Base-by-base conservation (phyloP, 2,113 vertebrate genomes). In the Microtus oregoni region DNA sequence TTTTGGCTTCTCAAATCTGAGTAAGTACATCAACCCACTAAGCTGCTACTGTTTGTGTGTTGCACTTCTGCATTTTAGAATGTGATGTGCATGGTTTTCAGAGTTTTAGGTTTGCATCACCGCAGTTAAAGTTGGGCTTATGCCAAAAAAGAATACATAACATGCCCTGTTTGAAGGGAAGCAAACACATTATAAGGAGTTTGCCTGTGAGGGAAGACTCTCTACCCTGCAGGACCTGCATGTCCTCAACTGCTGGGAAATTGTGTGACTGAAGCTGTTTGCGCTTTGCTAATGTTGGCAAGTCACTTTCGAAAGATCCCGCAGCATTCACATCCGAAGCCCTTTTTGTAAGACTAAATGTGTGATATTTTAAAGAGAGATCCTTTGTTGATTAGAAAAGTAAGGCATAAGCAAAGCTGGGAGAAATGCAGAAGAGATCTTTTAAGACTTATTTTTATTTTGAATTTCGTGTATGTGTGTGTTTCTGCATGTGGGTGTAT, bases 371-470 rank as follows among this genome's bases (percentile, higher is more conserved):
- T 76, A 90, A 75, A 93, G 35, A 90, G 79, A 76, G 17, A 35
- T 38, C 50, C 30, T 95, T 95, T 89, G 78, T 70, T 90, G 75
- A 76, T 92, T 70, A 55, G 88, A 65, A 95, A 94, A 96, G 61
- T 41, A 85, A 94, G 81, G 20, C 12, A 93, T 9, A 41, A 83
- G 70, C 77, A 87, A 94, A 94, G 7, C 61, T 87, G 55, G 8
- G 70, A 75, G n/a, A 8, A 93, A 90, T 89, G 30, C 81, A 65
- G 19, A 63, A 83, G n/a, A 83, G n/a, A 17, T 44, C 24, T 44
- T 44, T 65, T 44, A 85, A 65, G 50, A 85, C 7, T 44, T 28
- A 2, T 30, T 41, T 30, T 30, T 3, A 10, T 14, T 65, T 10
- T 20, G 26, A 19, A 65, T 38, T 86, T 17, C 11, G 4, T 44